These are phyloP conservation scores for Hypotaenidia okinawae DNA, from an alignment of 2,797 vertebrate genomes.

Conservation along the genomic window DNA sequence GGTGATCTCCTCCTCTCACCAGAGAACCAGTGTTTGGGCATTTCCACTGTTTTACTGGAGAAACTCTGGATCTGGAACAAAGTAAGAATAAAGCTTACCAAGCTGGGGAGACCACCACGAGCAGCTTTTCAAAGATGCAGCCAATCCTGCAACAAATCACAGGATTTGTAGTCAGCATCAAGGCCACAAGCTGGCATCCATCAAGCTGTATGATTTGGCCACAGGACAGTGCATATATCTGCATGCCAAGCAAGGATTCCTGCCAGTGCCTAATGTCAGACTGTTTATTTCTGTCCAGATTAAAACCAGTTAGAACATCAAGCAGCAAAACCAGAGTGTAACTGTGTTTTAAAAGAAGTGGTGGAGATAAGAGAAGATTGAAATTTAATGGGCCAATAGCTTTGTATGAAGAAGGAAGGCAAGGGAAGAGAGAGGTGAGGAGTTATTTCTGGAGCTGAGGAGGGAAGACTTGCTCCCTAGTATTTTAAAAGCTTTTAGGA, in stretches of 20 bases:
- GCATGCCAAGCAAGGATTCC: slow-evolving; percentile 23
- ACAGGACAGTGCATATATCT: background rate
- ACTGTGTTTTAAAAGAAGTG: background rate
- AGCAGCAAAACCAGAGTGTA: background rate
- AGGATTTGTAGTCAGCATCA: slow-evolving; percentile 37
- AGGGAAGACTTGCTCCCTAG: background rate
- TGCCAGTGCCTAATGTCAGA: slow-evolving; percentile 24
- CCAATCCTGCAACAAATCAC: slow-evolving; percentile 62
- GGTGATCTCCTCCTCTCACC: background rate
- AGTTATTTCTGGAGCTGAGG: background rate
- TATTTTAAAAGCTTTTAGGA: slow-evolving; percentile 6
- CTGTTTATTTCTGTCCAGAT: background rate
- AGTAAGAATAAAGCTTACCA: slow-evolving; percentile 41
- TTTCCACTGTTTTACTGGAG: background rate
- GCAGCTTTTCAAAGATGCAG: slow-evolving; percentile 27
- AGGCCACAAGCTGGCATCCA: slow-evolving; percentile 1
- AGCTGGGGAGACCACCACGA: background rate
- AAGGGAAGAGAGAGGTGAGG: background rate
- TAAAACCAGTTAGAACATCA: slow-evolving; percentile 35
- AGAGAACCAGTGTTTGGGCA: background rate
- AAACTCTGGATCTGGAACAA: slow-evolving; percentile 22
- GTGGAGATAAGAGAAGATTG: background rate
- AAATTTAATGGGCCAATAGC: background rate
- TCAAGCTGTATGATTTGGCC: slow-evolving; percentile 8
- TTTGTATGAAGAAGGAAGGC: background rate